Percentiles rank a stretch among this genome's conserved stretches.
Evolutionary conservation across 2,797 vertebrate species (phyloP).

Genomic region (Rhinophrynus dorsalis): DNA sequence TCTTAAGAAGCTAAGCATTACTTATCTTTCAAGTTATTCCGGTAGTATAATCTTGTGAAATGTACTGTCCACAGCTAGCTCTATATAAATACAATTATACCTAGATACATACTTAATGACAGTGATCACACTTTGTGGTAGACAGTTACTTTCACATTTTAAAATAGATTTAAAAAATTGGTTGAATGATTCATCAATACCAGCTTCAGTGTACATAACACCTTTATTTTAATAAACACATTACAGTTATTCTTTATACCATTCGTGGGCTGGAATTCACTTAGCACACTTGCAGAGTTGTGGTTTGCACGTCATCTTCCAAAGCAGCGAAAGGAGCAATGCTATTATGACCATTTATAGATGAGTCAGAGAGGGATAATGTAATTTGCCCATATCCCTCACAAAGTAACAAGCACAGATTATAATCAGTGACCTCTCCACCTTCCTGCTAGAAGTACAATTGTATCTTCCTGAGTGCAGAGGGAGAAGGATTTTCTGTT

Average conservation of each 20-base stretch:
- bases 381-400: constrained; percentile 1
- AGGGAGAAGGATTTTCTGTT: not conserved
- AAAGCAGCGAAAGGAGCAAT: constrained; percentile 12
- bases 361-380: constrained; percentile 23
- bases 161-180: not conserved
- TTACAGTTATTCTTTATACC: constrained; percentile 15
- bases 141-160: not conserved
- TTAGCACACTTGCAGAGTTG: not conserved
- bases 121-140: not conserved
- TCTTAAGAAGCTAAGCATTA: no score
- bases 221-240: constrained; percentile 2
- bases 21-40: no score
- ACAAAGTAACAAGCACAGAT: not conserved
- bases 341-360: constrained; percentile 14
- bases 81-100: not conserved
- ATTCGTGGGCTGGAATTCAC: constrained; percentile 22
- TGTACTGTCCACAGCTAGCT: not conserved
- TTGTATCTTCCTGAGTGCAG: not conserved
- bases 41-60: not conserved
- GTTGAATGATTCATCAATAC: not conserved
- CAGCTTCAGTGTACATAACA: not conserved
- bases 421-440: not conserved
- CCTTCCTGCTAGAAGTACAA: not conserved
- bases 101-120: not conserved
- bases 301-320: constrained; percentile 22